Percentiles rank a stretch among this genome's conserved stretches.
Evolutionary conservation across 2,113 vertebrate genomes (phyloP).

Genomic region (Ursus arctos): DNA sequence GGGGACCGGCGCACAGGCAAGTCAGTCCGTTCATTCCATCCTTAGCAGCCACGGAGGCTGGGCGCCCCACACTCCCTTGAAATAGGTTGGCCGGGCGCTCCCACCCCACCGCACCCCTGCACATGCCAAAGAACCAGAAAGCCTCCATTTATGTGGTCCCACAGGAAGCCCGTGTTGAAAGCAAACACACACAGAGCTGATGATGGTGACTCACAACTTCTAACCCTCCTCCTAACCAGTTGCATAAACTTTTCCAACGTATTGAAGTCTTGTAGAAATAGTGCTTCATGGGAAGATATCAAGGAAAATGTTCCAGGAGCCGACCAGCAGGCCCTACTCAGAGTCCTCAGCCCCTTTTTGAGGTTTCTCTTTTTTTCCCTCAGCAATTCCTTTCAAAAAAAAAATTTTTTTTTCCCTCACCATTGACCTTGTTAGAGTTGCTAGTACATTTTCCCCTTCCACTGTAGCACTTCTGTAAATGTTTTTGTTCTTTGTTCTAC

Average conservation of each 20-base stretch:
- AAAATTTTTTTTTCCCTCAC: constrained; percentile 76
- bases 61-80: neutral
- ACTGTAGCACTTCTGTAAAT: constrained; percentile 87
- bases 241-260: constrained; percentile 84
- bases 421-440: constrained; percentile 89
- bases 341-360: constrained; percentile 85
- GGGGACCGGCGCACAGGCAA: constrained; percentile 73
- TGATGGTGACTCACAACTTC: constrained; percentile 73
- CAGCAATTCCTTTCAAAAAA: constrained; percentile 87
- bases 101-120: neutral
- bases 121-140: constrained; percentile 65
- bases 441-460: constrained; percentile 82
- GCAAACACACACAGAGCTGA: constrained; percentile 58
- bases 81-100: neutral
- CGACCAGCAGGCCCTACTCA: constrained; percentile 84
- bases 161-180: constrained; percentile 65
- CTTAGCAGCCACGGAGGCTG: neutral
- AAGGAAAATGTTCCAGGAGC: constrained; percentile 85
- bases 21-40: neutral
- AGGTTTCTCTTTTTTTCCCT: constrained; percentile 81
- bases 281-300: constrained; percentile 85
- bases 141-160: constrained; percentile 58
- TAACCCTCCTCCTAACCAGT: constrained; percentile 74
- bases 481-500: constrained; percentile 90
- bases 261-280: constrained; percentile 83